These are phyloP conservation scores for Odontesthes bonariensis DNA, from an alignment of 2,113 vertebrate genomes.

Conservation along the genomic window DNA sequence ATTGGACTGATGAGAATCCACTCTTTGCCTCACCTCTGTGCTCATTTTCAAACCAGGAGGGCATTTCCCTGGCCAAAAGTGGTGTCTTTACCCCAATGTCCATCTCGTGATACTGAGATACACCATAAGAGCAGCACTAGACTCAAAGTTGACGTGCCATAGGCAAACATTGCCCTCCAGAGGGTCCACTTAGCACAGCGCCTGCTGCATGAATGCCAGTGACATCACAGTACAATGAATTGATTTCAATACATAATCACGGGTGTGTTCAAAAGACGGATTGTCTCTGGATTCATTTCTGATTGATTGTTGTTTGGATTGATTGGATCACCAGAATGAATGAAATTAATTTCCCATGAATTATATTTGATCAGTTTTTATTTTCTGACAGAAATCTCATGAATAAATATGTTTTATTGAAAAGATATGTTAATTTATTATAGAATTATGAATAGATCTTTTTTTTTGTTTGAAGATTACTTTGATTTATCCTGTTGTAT, in stretches of 20 bases:
- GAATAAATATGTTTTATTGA: constrained; percentile 29
- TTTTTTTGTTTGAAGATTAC: constrained; percentile 45
- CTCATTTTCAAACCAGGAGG: constrained; percentile 51
- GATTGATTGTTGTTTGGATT: constrained; percentile 4
- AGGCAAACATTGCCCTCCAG: constrained; percentile 61
- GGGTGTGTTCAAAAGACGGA: constrained; percentile 26
- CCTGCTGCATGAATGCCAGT: constrained; percentile 37
- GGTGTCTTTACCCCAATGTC: constrained; percentile 32
- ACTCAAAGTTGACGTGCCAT: constrained; percentile 60
- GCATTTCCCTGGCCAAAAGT: constrained; percentile 49
- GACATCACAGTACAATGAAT: constrained; percentile 16
- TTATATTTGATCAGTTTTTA: constrained; percentile 18
- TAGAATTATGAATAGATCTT: constrained; percentile 45
- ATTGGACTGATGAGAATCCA: constrained; percentile 48
- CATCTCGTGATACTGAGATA: constrained; percentile 20
- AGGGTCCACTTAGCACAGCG: constrained; percentile 54
- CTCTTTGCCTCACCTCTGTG: constrained; percentile 59
- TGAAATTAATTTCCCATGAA: constrained; percentile 2
- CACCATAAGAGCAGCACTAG: constrained; percentile 38
- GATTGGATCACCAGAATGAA: constrained; percentile 13
- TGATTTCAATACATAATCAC: constrained; percentile 10
- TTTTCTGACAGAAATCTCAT: constrained; percentile 45
- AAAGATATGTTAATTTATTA: constrained; percentile 57
- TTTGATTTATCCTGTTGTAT: constrained; percentile 52
- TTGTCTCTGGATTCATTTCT: constrained; percentile 20